These are phyloP conservation scores for Balaenoptera acutorostrata DNA, from an alignment of 2,113 vertebrate genomes.

Conservation along the genomic window DNA sequence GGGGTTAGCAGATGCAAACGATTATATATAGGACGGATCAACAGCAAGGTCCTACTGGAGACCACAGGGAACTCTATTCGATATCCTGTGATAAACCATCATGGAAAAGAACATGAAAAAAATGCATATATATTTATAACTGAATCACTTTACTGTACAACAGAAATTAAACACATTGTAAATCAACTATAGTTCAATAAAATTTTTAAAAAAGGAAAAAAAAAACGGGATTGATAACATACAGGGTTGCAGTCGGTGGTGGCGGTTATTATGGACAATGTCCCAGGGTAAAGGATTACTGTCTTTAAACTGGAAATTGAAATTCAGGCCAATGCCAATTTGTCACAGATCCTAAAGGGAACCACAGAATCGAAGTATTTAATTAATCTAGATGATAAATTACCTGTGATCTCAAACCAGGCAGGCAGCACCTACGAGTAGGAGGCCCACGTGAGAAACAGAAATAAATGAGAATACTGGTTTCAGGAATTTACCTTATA, in stretches of 20 bases:
- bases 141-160: neutral
- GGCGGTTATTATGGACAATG: neutral
- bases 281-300: neutral
- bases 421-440: neutral
- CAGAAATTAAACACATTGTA: neutral
- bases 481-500: neutral
- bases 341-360: neutral
- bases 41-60: too few species aligned
- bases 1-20: too few species aligned
- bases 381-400: slow-evolving; percentile 11
- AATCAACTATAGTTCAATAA: neutral
- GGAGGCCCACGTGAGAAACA: neutral
- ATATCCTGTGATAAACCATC: too few species aligned
- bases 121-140: neutral
- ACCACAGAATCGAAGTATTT: neutral
- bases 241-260: neutral
- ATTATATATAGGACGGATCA: too few species aligned
- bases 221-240: neutral
- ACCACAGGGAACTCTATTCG: too few species aligned
- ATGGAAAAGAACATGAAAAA: too few species aligned
- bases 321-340: neutral
- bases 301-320: neutral
- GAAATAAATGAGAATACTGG: neutral
- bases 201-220: neutral
- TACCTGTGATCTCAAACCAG: neutral